Evolutionary conservation across 2,888 invertebrate species (phyloP), one percentile per base, ranked within the genome.

Genomic region (Allolobophora icterica): DNA sequence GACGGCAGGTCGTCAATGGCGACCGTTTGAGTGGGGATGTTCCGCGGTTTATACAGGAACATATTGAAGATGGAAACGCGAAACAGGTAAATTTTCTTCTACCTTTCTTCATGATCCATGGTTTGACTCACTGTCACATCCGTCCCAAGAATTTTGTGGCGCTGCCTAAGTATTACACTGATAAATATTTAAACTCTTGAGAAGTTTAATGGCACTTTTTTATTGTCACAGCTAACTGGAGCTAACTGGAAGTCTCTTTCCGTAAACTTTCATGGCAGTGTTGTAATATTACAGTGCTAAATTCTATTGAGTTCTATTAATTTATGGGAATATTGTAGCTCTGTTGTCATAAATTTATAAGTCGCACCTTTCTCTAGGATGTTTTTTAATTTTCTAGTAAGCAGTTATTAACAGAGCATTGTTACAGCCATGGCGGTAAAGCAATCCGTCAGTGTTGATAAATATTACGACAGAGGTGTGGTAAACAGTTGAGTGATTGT

Each of bases 41-140:
- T 21, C 38, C 90, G 15, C 35, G 35, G 1, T 90, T 87, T 84
- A 0, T 84, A 34, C 83, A 90, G 87, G 90, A 90, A 38, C 35
- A 45, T 34, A 34, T 83, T 40, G 89, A 89, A 42, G 89, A 45
- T 19, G 52, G 34, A 89, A 89, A 89, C 21, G 89, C 52, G 0
- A 45, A 42, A 21, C 52, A 45, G 33, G 89, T 45, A 8, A 89
- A 24, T 52, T 21, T 15, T 35, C 40, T 15, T 45, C 35, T 89
- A 11, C n/a, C 11, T 71, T 71, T n/a, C 15, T 71, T 71, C 71
- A 71, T n/a, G 30, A 3, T 71, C 71, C 30, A n/a, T n/a, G 5
- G 58, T 24, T 13, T 58, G 52, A 19, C 15, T 19, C 3, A 52
- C 52, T 17, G 15, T 19, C 19, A 19, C 52, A 52, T 52, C 52